Conservation (phyloP, 1,140 invertebrate species). For the Littorina saxatilis region DNA sequence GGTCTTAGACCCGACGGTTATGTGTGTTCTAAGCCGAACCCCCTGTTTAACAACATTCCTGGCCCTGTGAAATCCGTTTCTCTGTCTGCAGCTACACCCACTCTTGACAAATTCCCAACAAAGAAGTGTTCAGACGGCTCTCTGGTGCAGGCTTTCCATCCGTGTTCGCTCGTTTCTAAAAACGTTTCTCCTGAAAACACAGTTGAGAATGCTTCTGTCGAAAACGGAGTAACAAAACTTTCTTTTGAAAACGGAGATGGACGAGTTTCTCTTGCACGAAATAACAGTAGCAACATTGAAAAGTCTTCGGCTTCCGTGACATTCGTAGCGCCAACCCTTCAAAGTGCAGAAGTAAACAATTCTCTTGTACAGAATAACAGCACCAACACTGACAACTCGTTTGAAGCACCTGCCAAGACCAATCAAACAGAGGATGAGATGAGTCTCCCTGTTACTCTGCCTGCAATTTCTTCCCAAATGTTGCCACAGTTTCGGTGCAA, state of each 20-base stretch:
- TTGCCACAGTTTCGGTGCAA: constrained; percentile 2
- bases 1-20: background rate
- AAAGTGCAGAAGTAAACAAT: too few relatives aligned
- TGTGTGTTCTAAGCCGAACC: constrained; percentile 14
- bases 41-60: too few relatives aligned
- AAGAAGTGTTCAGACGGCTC: constrained; percentile 1
- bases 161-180: background rate
- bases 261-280: background rate
- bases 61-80: background rate
- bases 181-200: background rate
- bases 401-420: too few relatives aligned
- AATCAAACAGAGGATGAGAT: too few relatives aligned
- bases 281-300: too few relatives aligned
- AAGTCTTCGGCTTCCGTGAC: too few relatives aligned
- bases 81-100: background rate
- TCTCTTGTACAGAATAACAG: too few relatives aligned
- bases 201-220: background rate
- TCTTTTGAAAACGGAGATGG: background rate
- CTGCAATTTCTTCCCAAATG: background rate
- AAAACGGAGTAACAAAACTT: too few relatives aligned
- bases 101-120: background rate
- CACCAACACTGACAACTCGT: too few relatives aligned
- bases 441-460: too few relatives aligned
- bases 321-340: too few relatives aligned
- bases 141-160: background rate